phyloP scores from a whole-genome alignment of 2,888 invertebrate species.

The Blera fallax region DNA sequence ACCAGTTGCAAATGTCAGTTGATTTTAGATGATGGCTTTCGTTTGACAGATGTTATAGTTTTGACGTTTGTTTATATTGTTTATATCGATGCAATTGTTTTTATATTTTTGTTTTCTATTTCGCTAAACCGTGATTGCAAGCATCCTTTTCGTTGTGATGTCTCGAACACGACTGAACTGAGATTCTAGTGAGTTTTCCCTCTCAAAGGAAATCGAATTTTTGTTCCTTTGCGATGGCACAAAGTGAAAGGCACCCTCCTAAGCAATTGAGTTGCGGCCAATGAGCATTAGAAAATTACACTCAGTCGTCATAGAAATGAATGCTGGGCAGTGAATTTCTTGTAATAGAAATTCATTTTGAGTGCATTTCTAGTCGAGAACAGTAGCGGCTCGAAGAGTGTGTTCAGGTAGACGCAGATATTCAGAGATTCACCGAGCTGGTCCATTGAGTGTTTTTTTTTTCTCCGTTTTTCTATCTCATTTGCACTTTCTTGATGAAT shows the following conservation, averaged over 20 bases:
- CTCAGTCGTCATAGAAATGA: slow-evolving; percentile 31
- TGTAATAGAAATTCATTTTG: slow-evolving; percentile 40
- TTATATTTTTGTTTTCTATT: neutral
- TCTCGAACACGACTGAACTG: slow-evolving; percentile 71
- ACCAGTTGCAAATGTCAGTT: slow-evolving; percentile 17
- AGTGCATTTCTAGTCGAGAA: slow-evolving; percentile 9
- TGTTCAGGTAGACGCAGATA: slow-evolving; percentile 38
- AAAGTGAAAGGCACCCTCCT: slow-evolving; percentile 53
- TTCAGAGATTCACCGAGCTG: neutral
- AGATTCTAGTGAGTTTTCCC: slow-evolving; percentile 55
- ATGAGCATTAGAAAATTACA: slow-evolving; percentile 64
- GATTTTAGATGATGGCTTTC: neutral
- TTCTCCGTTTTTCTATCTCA: neutral
- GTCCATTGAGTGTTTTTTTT: slow-evolving; percentile 36
- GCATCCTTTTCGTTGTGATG: slow-evolving; percentile 61
- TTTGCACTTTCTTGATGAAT: neutral
- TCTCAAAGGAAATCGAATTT: slow-evolving; percentile 66
- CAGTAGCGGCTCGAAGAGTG: neutral
- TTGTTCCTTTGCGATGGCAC: slow-evolving; percentile 47
- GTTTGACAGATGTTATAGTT: slow-evolving; percentile 13
- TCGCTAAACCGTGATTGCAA: slow-evolving; percentile 44
- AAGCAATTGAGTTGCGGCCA: slow-evolving; percentile 46
- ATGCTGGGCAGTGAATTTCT: slow-evolving; percentile 18
- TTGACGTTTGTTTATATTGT: slow-evolving; percentile 52
- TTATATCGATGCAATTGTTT: neutral